Conservation (phyloP, 2,113 vertebrate species). For the Callipepla californica region DNA sequence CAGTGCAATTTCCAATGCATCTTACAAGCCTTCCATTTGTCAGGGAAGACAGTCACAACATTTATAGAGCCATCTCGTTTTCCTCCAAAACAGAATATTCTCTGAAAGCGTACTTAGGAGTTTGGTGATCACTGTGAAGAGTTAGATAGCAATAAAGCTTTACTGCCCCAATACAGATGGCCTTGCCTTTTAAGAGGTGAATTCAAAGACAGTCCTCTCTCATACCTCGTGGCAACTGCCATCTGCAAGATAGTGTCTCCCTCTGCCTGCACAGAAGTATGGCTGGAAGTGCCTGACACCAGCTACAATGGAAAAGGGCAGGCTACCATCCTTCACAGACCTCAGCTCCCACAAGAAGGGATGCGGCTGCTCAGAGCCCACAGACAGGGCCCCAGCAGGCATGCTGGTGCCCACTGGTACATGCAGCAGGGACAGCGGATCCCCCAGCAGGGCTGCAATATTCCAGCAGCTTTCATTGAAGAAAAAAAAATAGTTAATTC, state of each 20-base stretch:
- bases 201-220: background rate
- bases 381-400: background rate
- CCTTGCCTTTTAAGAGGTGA: background rate
- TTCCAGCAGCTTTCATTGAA: background rate
- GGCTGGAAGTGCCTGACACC: background rate
- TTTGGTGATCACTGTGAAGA: background rate
- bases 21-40: background rate
- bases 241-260: background rate
- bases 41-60: background rate
- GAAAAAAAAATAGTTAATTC: background rate
- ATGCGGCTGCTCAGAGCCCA: background rate
- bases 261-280: background rate
- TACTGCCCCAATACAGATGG: background rate
- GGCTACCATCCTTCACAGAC: background rate
- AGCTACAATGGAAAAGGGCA: background rate
- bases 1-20: background rate
- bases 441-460: background rate
- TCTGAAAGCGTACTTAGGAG: background rate
- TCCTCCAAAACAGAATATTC: background rate
- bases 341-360: background rate
- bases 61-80: background rate
- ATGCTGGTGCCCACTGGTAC: background rate
- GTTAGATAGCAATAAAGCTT: background rate
- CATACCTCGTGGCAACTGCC: background rate
- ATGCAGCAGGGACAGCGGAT: background rate